A percentile compares a stretch with the other conserved stretches of the same genome.
Conservation (phyloP, 2,113 vertebrate species). For the Mormoops blainvillei region DNA sequence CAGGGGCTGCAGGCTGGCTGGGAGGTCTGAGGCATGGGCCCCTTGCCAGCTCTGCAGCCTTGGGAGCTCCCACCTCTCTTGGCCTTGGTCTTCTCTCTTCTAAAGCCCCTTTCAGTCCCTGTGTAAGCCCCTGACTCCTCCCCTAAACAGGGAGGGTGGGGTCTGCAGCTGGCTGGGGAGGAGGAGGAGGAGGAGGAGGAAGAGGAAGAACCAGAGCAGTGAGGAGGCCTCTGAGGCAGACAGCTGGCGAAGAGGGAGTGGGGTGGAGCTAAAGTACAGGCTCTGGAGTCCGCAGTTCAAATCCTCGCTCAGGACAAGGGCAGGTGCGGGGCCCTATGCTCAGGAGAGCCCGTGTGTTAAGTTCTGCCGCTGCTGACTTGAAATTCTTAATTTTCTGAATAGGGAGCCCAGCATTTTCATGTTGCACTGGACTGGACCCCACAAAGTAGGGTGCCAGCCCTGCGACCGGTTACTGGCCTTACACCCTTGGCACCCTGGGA, state of each 20-base stretch:
- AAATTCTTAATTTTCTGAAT: background rate
- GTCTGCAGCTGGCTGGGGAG: background rate
- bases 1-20: background rate
- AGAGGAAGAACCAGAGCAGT: background rate
- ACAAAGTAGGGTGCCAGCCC: background rate
- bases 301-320: background rate
- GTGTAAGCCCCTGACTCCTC: background rate
- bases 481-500: background rate
- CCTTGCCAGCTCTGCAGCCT: no score
- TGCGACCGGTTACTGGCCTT: rapidly evolving
- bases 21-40: background rate
- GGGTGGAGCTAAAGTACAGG: background rate
- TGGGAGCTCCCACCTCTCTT: background rate
- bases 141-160: background rate
- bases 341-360: background rate
- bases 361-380: background rate
- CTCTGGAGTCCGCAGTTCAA: background rate
- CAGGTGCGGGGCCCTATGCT: rapidly evolving
- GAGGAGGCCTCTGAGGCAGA: background rate
- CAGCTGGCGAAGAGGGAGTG: background rate
- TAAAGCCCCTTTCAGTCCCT: background rate
- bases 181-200: background rate
- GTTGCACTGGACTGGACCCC: background rate
- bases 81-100: background rate
- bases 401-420: background rate